phyloP scores from a whole-genome alignment of 2,888 invertebrate genomes.

The Leucoma salicis region DNA sequence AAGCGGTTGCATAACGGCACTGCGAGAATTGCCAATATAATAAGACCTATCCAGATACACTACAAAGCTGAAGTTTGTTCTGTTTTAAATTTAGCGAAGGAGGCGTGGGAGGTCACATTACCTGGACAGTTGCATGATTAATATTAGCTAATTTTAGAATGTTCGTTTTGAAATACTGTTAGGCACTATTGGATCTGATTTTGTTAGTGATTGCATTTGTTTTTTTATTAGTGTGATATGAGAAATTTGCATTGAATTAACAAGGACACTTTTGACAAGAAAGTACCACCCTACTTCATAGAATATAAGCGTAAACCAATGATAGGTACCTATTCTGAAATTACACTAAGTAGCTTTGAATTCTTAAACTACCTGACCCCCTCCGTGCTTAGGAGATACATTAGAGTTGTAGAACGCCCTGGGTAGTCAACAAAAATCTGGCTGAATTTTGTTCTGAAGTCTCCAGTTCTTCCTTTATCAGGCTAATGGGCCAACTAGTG shows the following conservation, averaged over 20 bases:
- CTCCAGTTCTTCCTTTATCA: too few relatives aligned
- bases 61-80: conserved; percentile 23
- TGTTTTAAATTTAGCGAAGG: conserved; percentile 16
- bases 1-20: conserved; percentile 62
- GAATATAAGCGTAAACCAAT: too few relatives aligned
- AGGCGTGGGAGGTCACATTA: conserved; percentile 32
- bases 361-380: too few relatives aligned
- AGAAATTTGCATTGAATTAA: not conserved
- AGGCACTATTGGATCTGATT: conserved; percentile 37
- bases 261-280: too few relatives aligned
- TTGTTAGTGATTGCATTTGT: conserved; percentile 4
- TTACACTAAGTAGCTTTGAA: too few relatives aligned
- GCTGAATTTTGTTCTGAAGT: too few relatives aligned
- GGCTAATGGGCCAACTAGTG: too few relatives aligned
- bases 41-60: conserved; percentile 43
- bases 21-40: conserved; percentile 47
- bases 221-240: not conserved
- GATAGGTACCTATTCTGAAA: too few relatives aligned
- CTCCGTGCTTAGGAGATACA: too few relatives aligned
- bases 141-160: conserved; percentile 65
- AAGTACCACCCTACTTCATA: too few relatives aligned
- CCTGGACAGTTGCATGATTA: conserved; percentile 41
- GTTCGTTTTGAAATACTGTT: conserved; percentile 55
- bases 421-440: too few relatives aligned
- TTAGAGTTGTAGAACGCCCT: too few relatives aligned